Base-by-base conservation (phyloP, 2,888 invertebrate species). In the Koerneria pararmatus region DNA sequence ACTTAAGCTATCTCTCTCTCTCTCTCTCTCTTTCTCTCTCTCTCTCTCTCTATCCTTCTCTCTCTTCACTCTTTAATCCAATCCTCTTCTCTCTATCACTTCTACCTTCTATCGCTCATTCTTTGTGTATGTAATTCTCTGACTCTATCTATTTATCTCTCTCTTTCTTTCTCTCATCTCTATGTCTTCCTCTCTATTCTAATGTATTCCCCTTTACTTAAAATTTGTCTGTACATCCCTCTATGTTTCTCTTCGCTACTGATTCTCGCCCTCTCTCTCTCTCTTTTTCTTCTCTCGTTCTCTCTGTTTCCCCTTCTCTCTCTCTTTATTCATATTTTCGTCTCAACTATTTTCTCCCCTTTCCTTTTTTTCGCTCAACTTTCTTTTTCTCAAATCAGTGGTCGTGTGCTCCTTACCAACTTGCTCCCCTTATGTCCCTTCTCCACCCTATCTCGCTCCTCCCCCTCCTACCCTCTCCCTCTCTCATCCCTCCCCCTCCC, bases 241-340 rank as follows among this genome's bases (percentile, higher is more conserved):
- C 51, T 6, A 15, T 22, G 11, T 8, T 51, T 8, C 15, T n/a
- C 51, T n/a, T 6, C 6, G 24, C 19, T 19, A 49, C 49, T 49
- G 49, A 32, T 49, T 29, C 53, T 63, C 54, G 22, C 54, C 24
- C 63, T 27, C 61, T 35, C 63, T 24, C 58, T 58, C 58, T 35
- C 37, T 58, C 46, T 31, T 22, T 34, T 54, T 41, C 46, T 54
- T 63, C 57, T 56, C 41, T 53, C 54, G 41, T 51, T 62, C 63
- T 49, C 60, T 41, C 31, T 35, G 60, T 31, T 69, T 53, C 61
- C 61, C 49, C 34, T 60, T 56, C 63, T 15, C 46, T 57, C 41
- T 49, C 24, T 49, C 41, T 54, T 51, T 35, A 35, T 48, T 46
- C 53, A 49, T 34, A 15, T 65, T 37, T 22, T 29, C 46, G 35